Evolutionary conservation across 2,797 vertebrate species (phyloP).

Genomic region (Potorous gilbertii): DNA sequence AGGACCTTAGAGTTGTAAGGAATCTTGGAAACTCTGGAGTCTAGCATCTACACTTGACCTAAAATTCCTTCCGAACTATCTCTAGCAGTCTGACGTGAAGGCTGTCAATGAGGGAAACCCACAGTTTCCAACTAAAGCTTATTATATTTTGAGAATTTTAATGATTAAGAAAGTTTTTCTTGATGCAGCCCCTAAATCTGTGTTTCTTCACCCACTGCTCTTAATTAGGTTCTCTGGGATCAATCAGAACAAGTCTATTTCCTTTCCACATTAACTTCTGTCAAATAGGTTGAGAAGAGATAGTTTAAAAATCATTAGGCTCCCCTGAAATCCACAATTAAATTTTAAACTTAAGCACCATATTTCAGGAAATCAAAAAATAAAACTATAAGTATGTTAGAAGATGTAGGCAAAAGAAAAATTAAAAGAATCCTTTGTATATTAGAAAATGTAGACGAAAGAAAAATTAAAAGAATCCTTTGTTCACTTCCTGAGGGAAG

Average conservation of each 20-base stretch:
- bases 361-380: neutral
- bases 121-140: neutral
- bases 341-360: neutral
- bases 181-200: no score
- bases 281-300: neutral
- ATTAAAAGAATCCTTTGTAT: neutral
- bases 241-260: no score
- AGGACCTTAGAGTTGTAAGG: neutral
- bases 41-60: neutral
- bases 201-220: no score
- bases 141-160: no score
- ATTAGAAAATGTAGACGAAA: neutral
- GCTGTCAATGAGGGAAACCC: neutral
- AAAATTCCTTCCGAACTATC: neutral
- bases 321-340: neutral
- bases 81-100: neutral
- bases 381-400: neutral
- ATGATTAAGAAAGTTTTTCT: no score
- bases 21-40: neutral
- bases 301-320: neutral
- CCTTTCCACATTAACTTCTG: neutral
- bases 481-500: neutral
- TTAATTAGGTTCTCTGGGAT: no score
- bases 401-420: neutral
- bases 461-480: neutral